These are phyloP conservation scores for Sebastolobus altivelis DNA, from an alignment of 2,797 vertebrate species.

Conservation along the genomic window DNA sequence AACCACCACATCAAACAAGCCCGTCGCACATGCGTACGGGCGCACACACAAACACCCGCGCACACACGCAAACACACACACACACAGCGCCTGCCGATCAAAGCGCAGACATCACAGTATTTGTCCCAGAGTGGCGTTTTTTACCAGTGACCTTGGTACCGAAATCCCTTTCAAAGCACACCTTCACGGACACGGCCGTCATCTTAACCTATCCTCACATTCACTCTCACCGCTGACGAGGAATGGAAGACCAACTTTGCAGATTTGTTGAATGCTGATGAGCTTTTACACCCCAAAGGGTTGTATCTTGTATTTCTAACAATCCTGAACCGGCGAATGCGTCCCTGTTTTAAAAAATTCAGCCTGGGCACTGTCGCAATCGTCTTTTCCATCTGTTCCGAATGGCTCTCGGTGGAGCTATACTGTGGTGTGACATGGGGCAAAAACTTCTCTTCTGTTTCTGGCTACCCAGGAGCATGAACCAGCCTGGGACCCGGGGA, in stretches of 20 bases:
- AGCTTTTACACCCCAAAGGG: conserved; percentile 68
- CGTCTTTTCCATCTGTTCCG: conserved; percentile 67
- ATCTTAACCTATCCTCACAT: conserved; percentile 61
- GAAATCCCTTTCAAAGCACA: conserved; percentile 71
- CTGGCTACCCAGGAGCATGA: conserved; percentile 50
- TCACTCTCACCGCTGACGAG: conserved; percentile 53
- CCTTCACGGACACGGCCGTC: conserved; percentile 63
- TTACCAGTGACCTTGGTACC: conserved; percentile 73
- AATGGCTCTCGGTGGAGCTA: conserved; percentile 67
- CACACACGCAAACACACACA: conserved; percentile 13
- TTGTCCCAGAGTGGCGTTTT: conserved; percentile 68
- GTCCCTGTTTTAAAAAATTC: conserved; percentile 54
- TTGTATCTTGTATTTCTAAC: conserved; percentile 66
- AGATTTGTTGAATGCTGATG: conserved; percentile 71
- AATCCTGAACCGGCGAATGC: conserved; percentile 58
- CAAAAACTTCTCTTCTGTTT: conserved; percentile 59
- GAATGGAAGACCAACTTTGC: conserved; percentile 57
- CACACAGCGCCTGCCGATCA: conserved; percentile 60
- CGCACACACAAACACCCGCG: conserved; percentile 39
- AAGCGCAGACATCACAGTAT: conserved; percentile 69
- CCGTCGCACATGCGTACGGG: conserved; percentile 67
- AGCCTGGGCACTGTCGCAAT: conserved; percentile 55
- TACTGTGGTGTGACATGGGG: conserved; percentile 58
- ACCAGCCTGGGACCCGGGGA: conserved; percentile 38
- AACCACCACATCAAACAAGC: conserved; percentile 84